These are phyloP conservation scores for Gobionotothen gibberifrons DNA, from an alignment of 2,797 vertebrate genomes.

Conservation along the genomic window DNA sequence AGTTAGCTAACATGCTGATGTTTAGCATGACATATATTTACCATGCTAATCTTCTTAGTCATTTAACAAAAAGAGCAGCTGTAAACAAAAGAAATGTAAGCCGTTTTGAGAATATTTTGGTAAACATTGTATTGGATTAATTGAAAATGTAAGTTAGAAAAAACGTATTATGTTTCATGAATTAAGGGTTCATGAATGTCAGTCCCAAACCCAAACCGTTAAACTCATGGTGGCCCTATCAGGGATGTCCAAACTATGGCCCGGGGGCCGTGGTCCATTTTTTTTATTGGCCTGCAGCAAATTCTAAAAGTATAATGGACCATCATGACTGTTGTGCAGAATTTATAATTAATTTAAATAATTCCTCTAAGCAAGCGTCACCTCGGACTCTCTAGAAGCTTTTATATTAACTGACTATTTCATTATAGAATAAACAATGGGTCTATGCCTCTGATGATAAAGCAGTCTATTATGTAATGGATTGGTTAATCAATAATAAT, in stretches of 20 bases:
- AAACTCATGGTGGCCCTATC: too few relatives aligned
- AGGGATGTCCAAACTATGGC: too few relatives aligned
- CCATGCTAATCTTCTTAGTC: background rate
- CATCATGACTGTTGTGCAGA: background rate
- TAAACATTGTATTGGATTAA: background rate
- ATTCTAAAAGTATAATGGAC: too few relatives aligned
- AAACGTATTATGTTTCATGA: background rate
- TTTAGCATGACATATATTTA: background rate
- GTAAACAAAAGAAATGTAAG: background rate
- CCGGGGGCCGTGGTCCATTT: too few relatives aligned
- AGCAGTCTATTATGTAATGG: slow-evolving; percentile 6
- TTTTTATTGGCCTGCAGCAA: too few relatives aligned
- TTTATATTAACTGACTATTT: background rate
- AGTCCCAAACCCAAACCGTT: background rate
- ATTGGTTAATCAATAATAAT: background rate
- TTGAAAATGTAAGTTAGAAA: background rate
- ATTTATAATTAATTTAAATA: background rate
- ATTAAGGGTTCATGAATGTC: background rate
- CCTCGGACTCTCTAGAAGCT: background rate
- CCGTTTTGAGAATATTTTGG: background rate
- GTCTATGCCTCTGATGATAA: background rate
- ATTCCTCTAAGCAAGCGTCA: background rate
- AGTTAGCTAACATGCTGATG: background rate
- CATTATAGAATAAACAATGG: background rate
- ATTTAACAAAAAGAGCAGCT: background rate